Evolutionary conservation across 2,113 vertebrate species (phyloP).

Genomic region (Calyptommatus sinebrachiatus): DNA sequence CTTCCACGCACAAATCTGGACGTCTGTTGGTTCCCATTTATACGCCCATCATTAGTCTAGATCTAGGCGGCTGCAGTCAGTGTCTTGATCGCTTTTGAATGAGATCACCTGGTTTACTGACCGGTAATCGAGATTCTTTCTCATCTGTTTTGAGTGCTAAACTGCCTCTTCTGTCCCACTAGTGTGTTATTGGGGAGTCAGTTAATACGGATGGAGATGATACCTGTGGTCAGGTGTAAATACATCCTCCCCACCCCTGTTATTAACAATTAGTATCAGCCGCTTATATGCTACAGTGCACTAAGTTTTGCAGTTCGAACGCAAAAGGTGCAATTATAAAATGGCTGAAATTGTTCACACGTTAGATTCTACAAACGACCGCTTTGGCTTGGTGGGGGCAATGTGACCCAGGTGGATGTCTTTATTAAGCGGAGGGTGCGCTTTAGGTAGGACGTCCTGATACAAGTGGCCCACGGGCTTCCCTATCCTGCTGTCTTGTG

Average conservation of each 20-base stretch:
- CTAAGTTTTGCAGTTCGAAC: not conserved
- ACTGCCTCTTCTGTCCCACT: constrained; percentile 32
- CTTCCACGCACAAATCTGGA: constrained; percentile 44
- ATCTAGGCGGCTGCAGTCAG: constrained; percentile 15
- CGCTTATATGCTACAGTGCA: constrained; percentile 7
- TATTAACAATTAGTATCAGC: constrained; percentile 21
- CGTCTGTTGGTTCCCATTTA: constrained; percentile 21
- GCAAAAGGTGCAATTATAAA: not conserved
- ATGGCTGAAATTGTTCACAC: constrained; percentile 72
- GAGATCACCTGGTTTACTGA: not conserved
- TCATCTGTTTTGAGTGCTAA: constrained; percentile 50
- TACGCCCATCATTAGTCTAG: constrained; percentile 14
- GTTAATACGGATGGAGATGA: not conserved
- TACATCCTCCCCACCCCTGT: not conserved
- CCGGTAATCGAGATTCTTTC: not conserved
- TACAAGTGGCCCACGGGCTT: constrained; percentile 73
- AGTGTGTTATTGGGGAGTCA: constrained; percentile 39
- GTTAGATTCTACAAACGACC: constrained; percentile 95
- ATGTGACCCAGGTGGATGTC: constrained; percentile 80
- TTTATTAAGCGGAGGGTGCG: constrained; percentile 67
- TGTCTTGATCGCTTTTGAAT: constrained; percentile 2
- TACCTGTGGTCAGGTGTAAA: not conserved
- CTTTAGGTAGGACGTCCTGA: constrained; percentile 74
- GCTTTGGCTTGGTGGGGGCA: constrained; percentile 91
- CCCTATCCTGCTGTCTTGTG: constrained; percentile 77